Base-by-base conservation (phyloP, 1,140 invertebrate genomes). In the Bombus confusus region DNA sequence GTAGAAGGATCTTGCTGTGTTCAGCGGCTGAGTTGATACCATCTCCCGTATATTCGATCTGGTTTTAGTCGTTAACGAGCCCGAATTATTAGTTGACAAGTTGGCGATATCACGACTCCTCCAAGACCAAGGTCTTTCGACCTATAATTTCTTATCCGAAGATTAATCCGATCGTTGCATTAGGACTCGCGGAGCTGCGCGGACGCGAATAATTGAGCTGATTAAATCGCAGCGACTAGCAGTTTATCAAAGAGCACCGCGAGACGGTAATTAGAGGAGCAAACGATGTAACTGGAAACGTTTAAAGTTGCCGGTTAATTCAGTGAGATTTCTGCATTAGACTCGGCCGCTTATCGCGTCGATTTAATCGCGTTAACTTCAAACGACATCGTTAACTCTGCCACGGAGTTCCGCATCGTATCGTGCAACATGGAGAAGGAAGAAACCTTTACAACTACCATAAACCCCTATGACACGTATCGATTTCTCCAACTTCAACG, bases 331-430 rank as follows among this genome's bases (percentile, higher is more conserved):
- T 64, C 41, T n/a, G 39, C 57, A 37, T 82, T 75, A n/a, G 43
- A 25, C 34, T 31, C 31, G 57, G 3, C 9, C 28, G 31, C 34
- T 82, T 83, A 77, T 83, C 81, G 62, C 59, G 41, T 76, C 64
- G 72, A 83, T 83, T 75, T 76, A 76, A 83, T 76, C 80, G 72
- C 34, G 72, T 83, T 77, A 83, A 83, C 81, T 83, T 83, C 59
- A 15, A 77, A 76, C 81, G 73, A 83, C 81, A 68, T 68, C 81
- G 81, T 62, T 77, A 83, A 77, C 34, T 43, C 59, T 37, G 12
- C 52, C 74, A 34, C 31, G 3, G 43, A 57, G 72, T 15, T 25
- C 59, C 13, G 41, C 68, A 83, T 83, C 57, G 18, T n/a, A 4
- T n/a, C 28, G 59, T 52, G 6, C 47, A 52, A 28, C 59, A 10